These are phyloP conservation scores for Phrynocephalus versicolor DNA, from an alignment of 2,113 vertebrate genomes.

Conservation along the genomic window DNA sequence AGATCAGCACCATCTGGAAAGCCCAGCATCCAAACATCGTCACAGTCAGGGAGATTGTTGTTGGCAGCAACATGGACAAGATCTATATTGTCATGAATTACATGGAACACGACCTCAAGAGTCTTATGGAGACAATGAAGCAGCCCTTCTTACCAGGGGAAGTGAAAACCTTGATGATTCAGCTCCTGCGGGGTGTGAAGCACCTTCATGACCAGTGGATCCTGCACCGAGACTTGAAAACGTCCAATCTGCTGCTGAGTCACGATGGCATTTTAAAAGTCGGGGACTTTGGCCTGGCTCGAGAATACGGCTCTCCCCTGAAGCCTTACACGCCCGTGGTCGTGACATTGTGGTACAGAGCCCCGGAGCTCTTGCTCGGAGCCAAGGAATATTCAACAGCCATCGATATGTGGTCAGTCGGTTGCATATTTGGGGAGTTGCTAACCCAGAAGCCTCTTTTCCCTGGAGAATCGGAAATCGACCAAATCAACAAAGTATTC, in stretches of 20 bases:
- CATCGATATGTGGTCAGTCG: constrained; percentile 99
- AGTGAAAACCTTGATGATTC: constrained; percentile 98
- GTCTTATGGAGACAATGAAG: constrained; percentile 99
- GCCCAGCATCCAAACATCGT: constrained; percentile 96
- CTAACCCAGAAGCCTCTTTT: constrained; percentile 96
- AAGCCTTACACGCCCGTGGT: constrained; percentile 97
- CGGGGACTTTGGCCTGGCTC: constrained; percentile 94
- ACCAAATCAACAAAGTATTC: constrained; percentile 98
- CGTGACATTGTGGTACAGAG: constrained; percentile 96
- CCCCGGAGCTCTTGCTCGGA: constrained; percentile 92
- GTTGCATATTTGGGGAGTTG: constrained; percentile 97
- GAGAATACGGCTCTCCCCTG: constrained; percentile 93
- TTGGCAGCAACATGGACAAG: constrained; percentile 99
- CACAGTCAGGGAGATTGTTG: constrained; percentile 94
- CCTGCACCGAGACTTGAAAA: constrained; percentile 94
- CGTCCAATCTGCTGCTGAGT: constrained; percentile 92
- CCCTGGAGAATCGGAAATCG: constrained; percentile 96
- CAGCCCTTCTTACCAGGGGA: constrained; percentile 97
- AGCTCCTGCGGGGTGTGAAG: constrained; percentile 89
- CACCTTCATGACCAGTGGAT: constrained; percentile 99
- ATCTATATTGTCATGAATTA: constrained; percentile 99
- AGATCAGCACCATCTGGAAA: constrained; percentile 98
- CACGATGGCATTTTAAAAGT: constrained; percentile 97
- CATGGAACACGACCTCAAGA: constrained; percentile 96
- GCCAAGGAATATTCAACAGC: constrained; percentile 99